Base-by-base conservation (phyloP, 23 tunicate genomes). In the Trididemnum miniatum region DNA sequence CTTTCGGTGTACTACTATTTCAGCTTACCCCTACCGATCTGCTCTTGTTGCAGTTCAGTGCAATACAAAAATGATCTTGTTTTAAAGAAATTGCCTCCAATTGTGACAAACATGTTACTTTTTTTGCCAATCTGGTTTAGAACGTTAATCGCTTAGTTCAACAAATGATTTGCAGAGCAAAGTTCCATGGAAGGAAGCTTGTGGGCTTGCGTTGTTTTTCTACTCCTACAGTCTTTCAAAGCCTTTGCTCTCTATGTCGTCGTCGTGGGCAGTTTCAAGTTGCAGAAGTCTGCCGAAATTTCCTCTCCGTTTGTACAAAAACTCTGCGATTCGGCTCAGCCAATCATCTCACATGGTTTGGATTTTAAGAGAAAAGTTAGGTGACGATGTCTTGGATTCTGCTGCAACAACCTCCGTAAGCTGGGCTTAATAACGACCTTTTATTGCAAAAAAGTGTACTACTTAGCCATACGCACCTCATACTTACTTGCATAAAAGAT, bases 311-410 rank as follows among this genome's bases (percentile, higher is more conserved):
- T 60, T 92, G 80, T 60, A 82, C 39, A 72, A 49, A 36, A 87
- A 67, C 36, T 77, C 92, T 35, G 92, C 80, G 9, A 28, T 83
- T 33, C 86, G 97, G 20, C 2, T 83, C 27, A 92, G 97, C 49
- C 88, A 92, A 65, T 87, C 63, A 29, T 30, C 77, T 54, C 92
- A 92, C 40, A 92, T 92, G 97, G 28, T 87, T 27, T 63, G 74
- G 51, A 83, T 82, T 20, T 80, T 92, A 1, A 35, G 31, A 9
- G 69, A 49, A n/a, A 40, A 81, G 62, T 23, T 20, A 9, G 77
- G 77, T 18, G 74, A 65, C 15, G 54, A 44, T 44, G 54, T 7
- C 54, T 7, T 44, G 9, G 54, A 44, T 7, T 9, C 9, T 44
- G 15, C 15, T 44, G 9, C 54, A 44, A 44, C 54, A 44, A 7